phyloP scores from a whole-genome alignment of 2,797 vertebrate genomes.

The Psittacula echo region DNA sequence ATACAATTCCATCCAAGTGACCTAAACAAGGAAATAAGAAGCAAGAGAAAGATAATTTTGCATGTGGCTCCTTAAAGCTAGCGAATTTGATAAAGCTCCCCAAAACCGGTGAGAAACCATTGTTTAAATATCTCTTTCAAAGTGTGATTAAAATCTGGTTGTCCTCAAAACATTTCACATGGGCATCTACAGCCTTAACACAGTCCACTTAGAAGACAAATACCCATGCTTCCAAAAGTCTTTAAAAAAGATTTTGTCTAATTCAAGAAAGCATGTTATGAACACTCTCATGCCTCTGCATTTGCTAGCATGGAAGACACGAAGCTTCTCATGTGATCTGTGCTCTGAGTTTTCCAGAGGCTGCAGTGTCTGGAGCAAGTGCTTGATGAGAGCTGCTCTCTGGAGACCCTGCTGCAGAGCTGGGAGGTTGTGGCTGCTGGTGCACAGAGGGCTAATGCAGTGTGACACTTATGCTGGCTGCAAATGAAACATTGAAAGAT shows the following conservation, averaged over 20 bases:
- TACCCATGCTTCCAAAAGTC: accelerated
- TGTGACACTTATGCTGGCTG: not conserved
- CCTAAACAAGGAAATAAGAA: not conserved
- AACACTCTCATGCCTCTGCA: not conserved
- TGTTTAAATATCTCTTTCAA: not conserved
- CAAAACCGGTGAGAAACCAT: not conserved
- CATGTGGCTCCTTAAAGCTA: not conserved
- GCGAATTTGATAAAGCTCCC: not conserved
- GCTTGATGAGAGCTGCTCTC: not conserved
- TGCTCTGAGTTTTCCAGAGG: not conserved
- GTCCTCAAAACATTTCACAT: not conserved
- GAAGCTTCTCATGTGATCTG: not conserved
- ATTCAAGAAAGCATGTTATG: accelerated
- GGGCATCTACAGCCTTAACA: not conserved
- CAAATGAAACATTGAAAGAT: not conserved
- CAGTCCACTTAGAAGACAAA: not conserved
- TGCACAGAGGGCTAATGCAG: not conserved
- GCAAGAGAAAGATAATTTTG: not conserved
- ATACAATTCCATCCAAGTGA: not conserved
- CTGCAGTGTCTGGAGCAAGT: not conserved
- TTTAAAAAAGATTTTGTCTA: not conserved
- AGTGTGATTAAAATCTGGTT: not conserved
- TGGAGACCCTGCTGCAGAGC: not conserved
- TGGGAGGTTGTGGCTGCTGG: not conserved
- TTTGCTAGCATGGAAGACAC: not conserved